Evolutionary conservation across 1,140 invertebrate species (phyloP), one percentile per base, ranked within the genome.

Genomic region (Penaeus vannamei): DNA sequence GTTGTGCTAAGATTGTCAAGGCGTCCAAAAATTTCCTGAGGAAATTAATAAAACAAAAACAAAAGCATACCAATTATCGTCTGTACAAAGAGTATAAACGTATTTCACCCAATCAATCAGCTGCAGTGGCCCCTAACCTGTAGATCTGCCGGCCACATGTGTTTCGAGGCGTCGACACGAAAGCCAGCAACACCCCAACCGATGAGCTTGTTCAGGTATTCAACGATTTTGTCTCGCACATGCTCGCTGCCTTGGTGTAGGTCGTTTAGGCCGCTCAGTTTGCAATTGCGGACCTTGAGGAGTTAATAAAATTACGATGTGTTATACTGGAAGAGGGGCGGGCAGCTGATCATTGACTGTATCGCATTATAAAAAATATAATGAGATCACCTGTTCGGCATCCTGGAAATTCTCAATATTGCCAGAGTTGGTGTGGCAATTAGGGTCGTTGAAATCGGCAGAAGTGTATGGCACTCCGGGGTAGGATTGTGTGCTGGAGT

Each of bases 141-240:
- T 36, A 94, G 82, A 88, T 94, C 93, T 23, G 76, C 92, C 20
- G 94, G 93, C 93, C 93, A 94, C 94, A 94, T 94, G 86, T 94
- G 94, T 85, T 94, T 94, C 19, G 93, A 90, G 36, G 94, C 94
- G 90, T 94, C 94, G 46, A 94, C 86, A 46, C 94, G 92, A 92
- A 97, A 96, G 62, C 97, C 97, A 92, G 97, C 97, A 8, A 97
- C 96, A 26, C 97, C 97, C 72, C 95, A 92, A 60, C 95, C 94
- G 80, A 97, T 95, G 1, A 96, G 92, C 53, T 93, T 93, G 92
- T 97, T 97, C 92, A 97, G 92, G 92, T 95, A 96, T 1, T 94
- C 94, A 26, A 95, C 93, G 32, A 97, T 95, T 92, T 95, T 96
- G 0, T 92, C 92, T 84, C 95, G 93, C 0, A 98, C 97, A 90